These are phyloP conservation scores for Scolanthus callimorphus DNA, from an alignment of 92 coral and sea anemone genomes.

Conservation along the genomic window DNA sequence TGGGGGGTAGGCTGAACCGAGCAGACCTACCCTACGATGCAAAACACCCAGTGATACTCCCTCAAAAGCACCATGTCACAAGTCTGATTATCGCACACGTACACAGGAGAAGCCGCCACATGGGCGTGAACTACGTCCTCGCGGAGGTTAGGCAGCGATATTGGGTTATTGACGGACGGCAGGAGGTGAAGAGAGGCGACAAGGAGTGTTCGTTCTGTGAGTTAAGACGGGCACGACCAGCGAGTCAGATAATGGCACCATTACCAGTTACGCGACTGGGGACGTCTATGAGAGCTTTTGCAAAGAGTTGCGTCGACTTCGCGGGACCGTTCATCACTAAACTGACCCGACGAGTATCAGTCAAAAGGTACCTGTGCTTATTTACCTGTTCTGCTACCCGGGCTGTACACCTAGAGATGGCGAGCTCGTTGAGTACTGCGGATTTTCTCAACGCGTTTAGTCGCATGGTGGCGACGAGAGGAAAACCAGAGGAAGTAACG, in stretches of 20 bases:
- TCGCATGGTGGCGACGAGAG: conserved; percentile 11
- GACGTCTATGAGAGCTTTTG: conserved; percentile 23
- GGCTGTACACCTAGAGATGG: conserved; percentile 22
- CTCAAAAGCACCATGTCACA: too few relatives aligned
- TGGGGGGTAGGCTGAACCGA: too few relatives aligned
- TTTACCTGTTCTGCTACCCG: conserved; percentile 20
- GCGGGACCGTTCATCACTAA: conserved; percentile 20
- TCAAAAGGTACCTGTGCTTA: conserved; percentile 13
- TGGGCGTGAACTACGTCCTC: conserved; percentile 28
- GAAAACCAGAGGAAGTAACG: conserved; percentile 13
- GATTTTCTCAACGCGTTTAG: conserved; percentile 15
- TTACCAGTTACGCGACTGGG: conserved; percentile 16
- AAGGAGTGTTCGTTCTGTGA: too few relatives aligned
- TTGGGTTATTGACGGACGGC: too few relatives aligned
- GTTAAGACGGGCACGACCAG: too few relatives aligned
- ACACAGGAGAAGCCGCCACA: conserved; percentile 16
- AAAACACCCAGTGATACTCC: too few relatives aligned
- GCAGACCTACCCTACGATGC: conserved; percentile 23
- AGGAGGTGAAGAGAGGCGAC: not conserved
- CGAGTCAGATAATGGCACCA: conserved; percentile 24
- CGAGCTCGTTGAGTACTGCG: conserved; percentile 4
- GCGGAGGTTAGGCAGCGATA: conserved; percentile 19
- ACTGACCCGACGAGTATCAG: conserved; percentile 20
- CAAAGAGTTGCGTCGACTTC: conserved; percentile 13
- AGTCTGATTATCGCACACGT: too few relatives aligned